A percentile compares a stretch with the other conserved stretches of the same genome.
phyloP scores from a whole-genome alignment of 2,113 vertebrate genomes.

The Miniopterus natalensis region DNA sequence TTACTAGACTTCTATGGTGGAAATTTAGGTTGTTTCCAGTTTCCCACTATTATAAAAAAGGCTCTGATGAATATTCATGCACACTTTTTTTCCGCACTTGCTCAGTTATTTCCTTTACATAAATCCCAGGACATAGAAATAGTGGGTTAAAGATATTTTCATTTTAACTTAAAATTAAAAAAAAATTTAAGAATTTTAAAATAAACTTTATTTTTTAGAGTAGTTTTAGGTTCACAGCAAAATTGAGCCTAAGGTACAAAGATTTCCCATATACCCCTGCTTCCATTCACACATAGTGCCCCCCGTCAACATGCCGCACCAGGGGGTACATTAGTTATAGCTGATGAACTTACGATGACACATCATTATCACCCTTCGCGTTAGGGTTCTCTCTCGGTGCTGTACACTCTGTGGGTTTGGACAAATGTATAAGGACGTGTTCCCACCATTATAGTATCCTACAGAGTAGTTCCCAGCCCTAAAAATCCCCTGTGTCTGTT shows the following conservation, averaged over 20 bases:
- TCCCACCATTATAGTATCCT: neutral
- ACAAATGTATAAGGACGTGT: neutral
- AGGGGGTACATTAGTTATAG: neutral
- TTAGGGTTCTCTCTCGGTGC: neutral
- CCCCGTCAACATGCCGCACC: neutral
- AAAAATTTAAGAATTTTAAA: slow-evolving; percentile 1
- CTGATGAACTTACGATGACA: neutral
- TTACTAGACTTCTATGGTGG: neutral
- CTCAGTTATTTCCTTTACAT: neutral
- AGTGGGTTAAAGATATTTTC: neutral
- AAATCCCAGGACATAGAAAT: neutral
- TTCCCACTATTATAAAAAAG: slow-evolving; percentile 2
- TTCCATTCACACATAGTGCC: neutral
- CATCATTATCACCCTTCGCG: neutral
- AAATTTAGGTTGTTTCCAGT: neutral
- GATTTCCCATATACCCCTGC: neutral
- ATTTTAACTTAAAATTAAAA: neutral
- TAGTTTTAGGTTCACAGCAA: neutral
- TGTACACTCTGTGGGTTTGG: neutral
- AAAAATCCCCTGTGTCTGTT: neutral
- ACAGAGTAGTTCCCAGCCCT: neutral
- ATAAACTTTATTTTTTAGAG: neutral
- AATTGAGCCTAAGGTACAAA: neutral
- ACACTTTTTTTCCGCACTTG: neutral
- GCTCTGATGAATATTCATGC: neutral